Conservation (phyloP, 2,888 invertebrate species). For the Thelaira solivaga region DNA sequence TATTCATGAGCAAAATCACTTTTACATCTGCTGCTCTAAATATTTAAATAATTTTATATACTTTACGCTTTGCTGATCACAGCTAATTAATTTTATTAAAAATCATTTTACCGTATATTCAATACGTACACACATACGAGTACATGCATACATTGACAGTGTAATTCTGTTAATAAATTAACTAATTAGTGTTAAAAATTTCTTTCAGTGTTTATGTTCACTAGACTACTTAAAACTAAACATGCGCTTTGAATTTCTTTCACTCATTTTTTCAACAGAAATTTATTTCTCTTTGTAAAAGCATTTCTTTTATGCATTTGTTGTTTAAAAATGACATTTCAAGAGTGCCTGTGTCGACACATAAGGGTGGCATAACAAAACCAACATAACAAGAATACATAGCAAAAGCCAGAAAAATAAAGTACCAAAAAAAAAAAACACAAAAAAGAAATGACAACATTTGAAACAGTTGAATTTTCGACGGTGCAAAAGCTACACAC, state of each 20-base stretch:
- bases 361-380: conserved; percentile 49
- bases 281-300: neutral
- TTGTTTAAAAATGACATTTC: conserved; percentile 48
- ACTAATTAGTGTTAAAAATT: no score
- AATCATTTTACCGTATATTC: no score
- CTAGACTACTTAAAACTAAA: neutral
- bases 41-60: no score
- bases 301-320: neutral
- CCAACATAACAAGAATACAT: conserved; percentile 5
- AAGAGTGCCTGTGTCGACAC: neutral
- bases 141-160: no score
- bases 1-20: no score
- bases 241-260: conserved; percentile 32
- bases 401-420: neutral
- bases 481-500: conserved; percentile 45
- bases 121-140: no score
- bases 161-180: no score
- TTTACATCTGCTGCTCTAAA: no score
- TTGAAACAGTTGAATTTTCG: conserved; percentile 50
- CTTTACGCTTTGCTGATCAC: no score
- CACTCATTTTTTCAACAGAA: neutral
- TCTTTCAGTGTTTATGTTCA: neutral
- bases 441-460: no score
- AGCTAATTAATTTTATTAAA: no score
- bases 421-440: conserved; percentile 8